These are phyloP conservation scores for Amia ocellicauda DNA, from an alignment of 2,113 vertebrate genomes.

Conservation along the genomic window DNA sequence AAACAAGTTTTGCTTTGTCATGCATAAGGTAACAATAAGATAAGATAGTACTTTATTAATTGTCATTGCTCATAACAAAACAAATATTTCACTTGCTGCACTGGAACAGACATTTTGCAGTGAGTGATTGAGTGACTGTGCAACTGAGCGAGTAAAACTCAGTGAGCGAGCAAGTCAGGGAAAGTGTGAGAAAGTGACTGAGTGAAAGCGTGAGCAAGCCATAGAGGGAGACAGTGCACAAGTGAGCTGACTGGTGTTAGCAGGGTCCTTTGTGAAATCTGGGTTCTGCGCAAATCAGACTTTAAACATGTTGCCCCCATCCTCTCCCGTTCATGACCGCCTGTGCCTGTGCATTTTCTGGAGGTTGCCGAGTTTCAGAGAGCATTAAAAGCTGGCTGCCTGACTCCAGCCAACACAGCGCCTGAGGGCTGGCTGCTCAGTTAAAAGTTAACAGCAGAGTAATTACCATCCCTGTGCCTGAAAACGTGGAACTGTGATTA, in stretches of 20 bases:
- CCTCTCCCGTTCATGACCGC: not conserved
- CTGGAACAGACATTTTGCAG: no score
- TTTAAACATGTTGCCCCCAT: not conserved
- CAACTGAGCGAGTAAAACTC: no score
- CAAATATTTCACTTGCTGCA: no score
- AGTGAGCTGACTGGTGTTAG: not conserved
- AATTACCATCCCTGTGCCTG: not conserved
- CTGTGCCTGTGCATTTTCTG: not conserved
- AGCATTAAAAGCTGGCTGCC: not conserved
- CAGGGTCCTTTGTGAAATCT: not conserved
- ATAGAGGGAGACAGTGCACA: no score
- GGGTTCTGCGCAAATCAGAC: not conserved
- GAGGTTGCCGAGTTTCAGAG: not conserved
- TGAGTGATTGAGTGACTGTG: no score
- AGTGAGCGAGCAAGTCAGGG: no score
- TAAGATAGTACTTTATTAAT: no score
- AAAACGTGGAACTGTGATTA: not conserved
- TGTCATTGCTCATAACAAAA: no score
- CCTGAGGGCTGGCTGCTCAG: not conserved
- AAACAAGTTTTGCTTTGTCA: no score
- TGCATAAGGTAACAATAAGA: no score
- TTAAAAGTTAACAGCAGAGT: slow-evolving; percentile 9
- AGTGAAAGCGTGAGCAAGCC: no score
- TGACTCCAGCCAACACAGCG: not conserved
- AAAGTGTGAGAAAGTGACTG: no score